Evolutionary conservation across 2,113 vertebrate genomes (phyloP).

Genomic region (Columba janthina): DNA sequence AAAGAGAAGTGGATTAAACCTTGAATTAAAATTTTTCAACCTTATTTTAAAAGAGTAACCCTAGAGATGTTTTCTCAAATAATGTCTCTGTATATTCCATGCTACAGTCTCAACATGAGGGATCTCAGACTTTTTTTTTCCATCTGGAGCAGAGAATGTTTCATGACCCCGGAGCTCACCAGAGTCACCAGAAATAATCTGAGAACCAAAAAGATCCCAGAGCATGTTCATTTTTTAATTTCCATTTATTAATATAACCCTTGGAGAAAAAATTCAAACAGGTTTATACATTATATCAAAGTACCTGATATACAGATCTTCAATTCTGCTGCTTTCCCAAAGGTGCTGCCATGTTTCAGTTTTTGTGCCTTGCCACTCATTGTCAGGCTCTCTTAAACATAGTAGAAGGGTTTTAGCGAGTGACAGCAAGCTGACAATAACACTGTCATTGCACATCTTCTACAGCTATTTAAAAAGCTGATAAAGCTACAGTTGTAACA

Average conservation of each 20-base stretch:
- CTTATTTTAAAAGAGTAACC: neutral
- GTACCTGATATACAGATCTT: neutral
- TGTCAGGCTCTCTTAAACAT: neutral
- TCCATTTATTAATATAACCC: neutral
- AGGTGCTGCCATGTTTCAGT: neutral
- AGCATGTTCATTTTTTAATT: neutral
- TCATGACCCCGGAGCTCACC: neutral
- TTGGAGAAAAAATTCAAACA: neutral
- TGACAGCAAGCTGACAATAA: neutral
- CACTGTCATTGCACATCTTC: neutral
- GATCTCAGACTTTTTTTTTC: neutral
- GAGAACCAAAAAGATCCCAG: neutral
- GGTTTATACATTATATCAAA: neutral
- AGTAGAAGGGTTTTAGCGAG: neutral
- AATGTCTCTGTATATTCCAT: neutral
- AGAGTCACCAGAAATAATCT: neutral
- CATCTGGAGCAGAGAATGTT: neutral
- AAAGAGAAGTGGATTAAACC: neutral
- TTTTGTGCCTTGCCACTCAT: neutral
- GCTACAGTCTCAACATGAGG: neutral
- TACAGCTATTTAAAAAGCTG: neutral
- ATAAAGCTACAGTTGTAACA: neutral
- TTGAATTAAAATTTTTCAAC: neutral
- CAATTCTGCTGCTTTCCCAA: neutral
- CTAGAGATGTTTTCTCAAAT: neutral